These are phyloP conservation scores for Hydropsyche betteni DNA, from an alignment of 2,888 invertebrate genomes.

Conservation along the genomic window DNA sequence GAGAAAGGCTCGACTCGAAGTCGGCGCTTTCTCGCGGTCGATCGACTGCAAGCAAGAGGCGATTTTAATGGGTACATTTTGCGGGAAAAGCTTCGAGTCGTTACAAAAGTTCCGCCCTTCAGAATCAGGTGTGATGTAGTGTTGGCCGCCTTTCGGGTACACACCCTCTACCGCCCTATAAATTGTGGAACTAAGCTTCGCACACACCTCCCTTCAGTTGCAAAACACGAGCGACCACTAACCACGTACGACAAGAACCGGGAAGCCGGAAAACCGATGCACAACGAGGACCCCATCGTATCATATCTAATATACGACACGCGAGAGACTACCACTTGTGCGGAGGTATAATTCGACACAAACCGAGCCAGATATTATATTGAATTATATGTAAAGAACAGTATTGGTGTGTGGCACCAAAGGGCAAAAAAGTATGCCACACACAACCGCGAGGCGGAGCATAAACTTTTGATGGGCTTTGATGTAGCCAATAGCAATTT, in stretches of 20 bases:
- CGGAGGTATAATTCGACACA: no score
- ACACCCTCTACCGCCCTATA: conserved; percentile 36
- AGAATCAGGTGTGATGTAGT: conserved; percentile 37
- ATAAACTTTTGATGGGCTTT: conserved; percentile 25
- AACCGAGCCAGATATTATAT: no score
- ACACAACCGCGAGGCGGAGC: not conserved
- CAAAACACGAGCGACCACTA: conserved; percentile 8
- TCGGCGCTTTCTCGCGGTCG: no score
- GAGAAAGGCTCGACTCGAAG: no score
- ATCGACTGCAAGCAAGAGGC: not conserved
- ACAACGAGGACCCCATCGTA: not conserved
- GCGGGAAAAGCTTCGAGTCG: conserved; percentile 23
- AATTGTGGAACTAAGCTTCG: conserved; percentile 27
- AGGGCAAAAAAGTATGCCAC: no score
- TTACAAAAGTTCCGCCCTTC: conserved; percentile 38
- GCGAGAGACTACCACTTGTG: no score
- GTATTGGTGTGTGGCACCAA: not conserved
- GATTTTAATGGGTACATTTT: conserved; percentile 16
- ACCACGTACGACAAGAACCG: conserved; percentile 27
- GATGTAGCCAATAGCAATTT: conserved; percentile 27
- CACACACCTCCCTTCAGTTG: conserved; percentile 17
- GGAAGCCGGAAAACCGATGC: conserved; percentile 25
- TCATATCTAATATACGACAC: no score
- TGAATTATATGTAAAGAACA: not conserved
- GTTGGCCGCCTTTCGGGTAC: conserved; percentile 3